These are phyloP conservation scores for Drosophila fuyamai DNA, from an alignment of 1,140 invertebrate species.

Conservation along the genomic window DNA sequence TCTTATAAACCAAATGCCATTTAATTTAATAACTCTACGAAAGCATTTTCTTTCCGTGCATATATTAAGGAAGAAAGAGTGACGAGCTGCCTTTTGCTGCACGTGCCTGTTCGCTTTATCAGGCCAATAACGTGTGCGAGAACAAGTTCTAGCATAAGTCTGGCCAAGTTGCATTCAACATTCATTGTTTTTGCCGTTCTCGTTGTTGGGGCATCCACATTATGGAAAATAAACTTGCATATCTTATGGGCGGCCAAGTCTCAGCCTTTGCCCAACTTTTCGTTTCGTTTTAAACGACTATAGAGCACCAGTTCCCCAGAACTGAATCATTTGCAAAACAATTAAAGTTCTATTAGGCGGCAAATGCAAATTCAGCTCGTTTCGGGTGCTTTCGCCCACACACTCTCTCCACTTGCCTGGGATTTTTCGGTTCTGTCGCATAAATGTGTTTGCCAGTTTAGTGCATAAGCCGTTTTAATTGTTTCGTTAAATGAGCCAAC, in stretches of 20 bases:
- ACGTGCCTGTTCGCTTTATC: conserved; percentile 71
- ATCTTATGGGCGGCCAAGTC: conserved; percentile 30
- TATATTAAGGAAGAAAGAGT: conserved; percentile 3
- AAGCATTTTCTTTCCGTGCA: conserved; percentile 6
- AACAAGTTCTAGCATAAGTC: conserved; percentile 47
- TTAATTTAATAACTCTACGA: not conserved
- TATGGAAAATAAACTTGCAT: conserved; percentile 70
- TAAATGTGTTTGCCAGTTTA: conserved; percentile 63
- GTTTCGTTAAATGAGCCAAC: conserved; percentile 77
- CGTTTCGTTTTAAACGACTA: conserved; percentile 46
- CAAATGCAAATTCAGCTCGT: conserved; percentile 71
- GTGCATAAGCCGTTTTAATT: conserved; percentile 78
- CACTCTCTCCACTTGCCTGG: conserved; percentile 23
- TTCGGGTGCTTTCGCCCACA: conserved; percentile 17
- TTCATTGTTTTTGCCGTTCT: conserved; percentile 32
- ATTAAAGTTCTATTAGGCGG: conserved; percentile 81
- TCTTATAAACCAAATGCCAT: no score
- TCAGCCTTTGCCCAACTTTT: conserved; percentile 30
- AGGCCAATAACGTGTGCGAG: conserved; percentile 66
- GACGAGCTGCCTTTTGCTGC: conserved; percentile 20
- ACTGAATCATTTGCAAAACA: conserved; percentile 63
- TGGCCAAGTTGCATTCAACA: conserved; percentile 42
- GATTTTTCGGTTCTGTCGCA: conserved; percentile 52
- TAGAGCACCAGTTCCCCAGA: not conserved
- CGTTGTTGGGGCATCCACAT: conserved; percentile 26